Conservation (phyloP, 2,797 vertebrate genomes). For the Avahi laniger region DNA sequence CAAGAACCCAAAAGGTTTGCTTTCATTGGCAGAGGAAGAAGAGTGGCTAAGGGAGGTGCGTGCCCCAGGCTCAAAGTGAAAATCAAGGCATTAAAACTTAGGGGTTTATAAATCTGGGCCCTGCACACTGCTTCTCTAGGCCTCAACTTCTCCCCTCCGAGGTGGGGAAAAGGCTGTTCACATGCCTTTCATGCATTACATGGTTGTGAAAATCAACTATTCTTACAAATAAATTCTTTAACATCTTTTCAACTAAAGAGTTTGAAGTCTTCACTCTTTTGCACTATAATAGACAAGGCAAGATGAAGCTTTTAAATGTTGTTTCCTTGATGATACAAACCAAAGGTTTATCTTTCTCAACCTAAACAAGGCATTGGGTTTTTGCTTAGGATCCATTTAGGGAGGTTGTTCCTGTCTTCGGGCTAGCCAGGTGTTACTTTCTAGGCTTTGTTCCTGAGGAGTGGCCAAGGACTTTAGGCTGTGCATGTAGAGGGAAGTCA, state of each 20-base stretch:
- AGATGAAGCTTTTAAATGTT: neutral
- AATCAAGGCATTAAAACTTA: neutral
- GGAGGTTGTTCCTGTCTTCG: neutral
- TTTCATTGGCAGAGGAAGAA: neutral
- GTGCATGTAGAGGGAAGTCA: neutral
- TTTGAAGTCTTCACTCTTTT: slow-evolving; percentile 5
- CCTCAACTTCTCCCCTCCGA: neutral
- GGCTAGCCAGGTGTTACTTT: neutral
- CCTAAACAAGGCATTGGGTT: neutral
- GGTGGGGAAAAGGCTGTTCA: neutral
- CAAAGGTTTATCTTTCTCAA: neutral
- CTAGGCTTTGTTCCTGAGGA: neutral
- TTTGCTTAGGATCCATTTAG: neutral
- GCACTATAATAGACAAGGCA: neutral
- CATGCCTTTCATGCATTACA: neutral
- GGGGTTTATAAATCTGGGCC: neutral
- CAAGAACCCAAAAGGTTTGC: neutral
- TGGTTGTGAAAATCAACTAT: neutral
- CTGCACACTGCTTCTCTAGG: neutral
- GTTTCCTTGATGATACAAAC: neutral
- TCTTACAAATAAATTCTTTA: neutral
- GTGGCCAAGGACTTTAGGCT: neutral
- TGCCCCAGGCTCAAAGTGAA: neutral
- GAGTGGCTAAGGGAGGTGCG: neutral
- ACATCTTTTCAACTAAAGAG: neutral